A percentile compares a stretch with the other conserved stretches of the same genome.
phyloP scores from a whole-genome alignment of 2,797 vertebrate species.

The Clamator glandarius region DNA sequence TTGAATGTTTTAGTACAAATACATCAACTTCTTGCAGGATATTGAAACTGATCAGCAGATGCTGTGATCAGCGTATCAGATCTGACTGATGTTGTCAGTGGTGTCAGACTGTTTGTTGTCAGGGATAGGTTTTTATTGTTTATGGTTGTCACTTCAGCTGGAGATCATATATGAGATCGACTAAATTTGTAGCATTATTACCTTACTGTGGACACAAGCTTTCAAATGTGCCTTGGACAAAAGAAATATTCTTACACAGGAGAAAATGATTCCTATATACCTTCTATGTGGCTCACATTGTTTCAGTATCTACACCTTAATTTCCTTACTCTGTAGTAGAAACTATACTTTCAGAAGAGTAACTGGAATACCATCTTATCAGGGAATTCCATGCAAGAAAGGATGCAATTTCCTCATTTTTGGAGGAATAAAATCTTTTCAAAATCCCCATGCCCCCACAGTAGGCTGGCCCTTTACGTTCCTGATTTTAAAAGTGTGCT shows the following conservation, averaged over 20 bases:
- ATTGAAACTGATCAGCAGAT: constrained; percentile 1
- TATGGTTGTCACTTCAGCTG: constrained; percentile 4
- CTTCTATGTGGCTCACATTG: not conserved
- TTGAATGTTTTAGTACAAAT: constrained; percentile 11
- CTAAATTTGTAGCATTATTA: not conserved
- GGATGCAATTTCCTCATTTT: not conserved
- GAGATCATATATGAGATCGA: not conserved
- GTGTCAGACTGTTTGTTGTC: constrained; percentile 8
- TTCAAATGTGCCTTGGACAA: not conserved
- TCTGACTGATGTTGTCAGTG: not conserved
- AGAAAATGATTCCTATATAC: not conserved
- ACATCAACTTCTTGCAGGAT: not conserved
- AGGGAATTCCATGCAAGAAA: not conserved
- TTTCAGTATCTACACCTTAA: not conserved
- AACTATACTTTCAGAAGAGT: not conserved
- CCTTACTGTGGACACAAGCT: not conserved
- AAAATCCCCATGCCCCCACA: not conserved
- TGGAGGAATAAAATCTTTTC: not conserved
- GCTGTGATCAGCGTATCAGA: not conserved
- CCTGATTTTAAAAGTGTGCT: not conserved
- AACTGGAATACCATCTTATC: not conserved
- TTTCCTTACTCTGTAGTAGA: not conserved
- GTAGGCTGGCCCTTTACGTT: not conserved
- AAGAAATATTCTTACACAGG: not conserved
- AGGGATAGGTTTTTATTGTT: constrained; percentile 13